Base-by-base conservation (phyloP, 2,888 invertebrate genomes). In the Petrophora chlorosata region DNA sequence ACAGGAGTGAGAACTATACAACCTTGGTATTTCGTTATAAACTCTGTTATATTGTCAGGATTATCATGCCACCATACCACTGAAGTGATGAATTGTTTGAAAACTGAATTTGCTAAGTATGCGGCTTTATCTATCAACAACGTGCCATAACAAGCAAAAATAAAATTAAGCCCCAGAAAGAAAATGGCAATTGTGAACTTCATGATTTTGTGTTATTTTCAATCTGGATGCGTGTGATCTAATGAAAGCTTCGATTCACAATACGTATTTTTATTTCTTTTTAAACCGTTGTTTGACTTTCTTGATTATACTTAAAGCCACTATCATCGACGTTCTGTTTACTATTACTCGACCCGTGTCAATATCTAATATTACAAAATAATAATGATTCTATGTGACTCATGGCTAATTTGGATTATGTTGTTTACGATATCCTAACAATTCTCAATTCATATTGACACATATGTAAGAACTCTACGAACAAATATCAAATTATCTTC, bases 41-140 rank as follows among this genome's bases (percentile, higher is more conserved):
- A 79, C 0, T 55, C 47, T 14, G 63, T 56, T 2, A 72, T 54
- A 34, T 58, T 47, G 17, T 61, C 50, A 0, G 58, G 33, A 8
- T 68, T 49, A 41, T 50, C 53, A 1, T 47, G 17, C 38, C 53
- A 55, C 79, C 77, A 79, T 14, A 74, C 60, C 0, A 83, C 62
- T 1, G 71, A 59, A 0, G 76, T 79, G 1, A 60, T 52, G 14
- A 56, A 55, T 19, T 41, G 39, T 14, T 54, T 34, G 52, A 73
- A 83, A 19, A 59, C 65, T 14, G 66, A 56, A 44, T 67, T 74
- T 13, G 76, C 70, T 46, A 76, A 47, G 4, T 41, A 33, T 17
- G 67, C 58, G 2, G 76, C 73, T 25, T 57, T 65, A 25, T 74
- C 53, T 28, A 64, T 52, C 19, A 73, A 34, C 3, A 23, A 13